phyloP scores from a whole-genome alignment of 2,888 invertebrate genomes.

The Phania funesta region DNA sequence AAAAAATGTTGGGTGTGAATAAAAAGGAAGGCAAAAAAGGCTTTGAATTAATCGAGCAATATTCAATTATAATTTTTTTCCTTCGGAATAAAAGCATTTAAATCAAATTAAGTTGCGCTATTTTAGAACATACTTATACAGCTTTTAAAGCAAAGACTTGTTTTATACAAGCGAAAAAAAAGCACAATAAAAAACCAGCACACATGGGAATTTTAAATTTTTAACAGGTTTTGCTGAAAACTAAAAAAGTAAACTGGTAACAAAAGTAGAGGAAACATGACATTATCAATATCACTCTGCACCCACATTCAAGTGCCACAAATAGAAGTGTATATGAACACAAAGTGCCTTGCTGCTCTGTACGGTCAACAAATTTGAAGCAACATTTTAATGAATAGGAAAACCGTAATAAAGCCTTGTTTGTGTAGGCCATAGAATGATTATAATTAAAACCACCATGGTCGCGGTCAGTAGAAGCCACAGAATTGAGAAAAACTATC shows the following conservation, averaged over 20 bases:
- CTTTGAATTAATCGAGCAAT: too few relatives aligned
- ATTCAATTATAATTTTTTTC: too few relatives aligned
- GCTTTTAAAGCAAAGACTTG: too few relatives aligned
- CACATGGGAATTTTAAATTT: neutral
- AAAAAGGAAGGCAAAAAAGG: too few relatives aligned
- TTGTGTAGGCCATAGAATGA: neutral
- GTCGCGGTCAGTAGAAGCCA: neutral
- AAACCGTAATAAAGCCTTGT: constrained; percentile 2
- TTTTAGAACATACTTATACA: too few relatives aligned
- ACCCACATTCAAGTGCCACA: constrained; percentile 5
- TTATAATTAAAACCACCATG: constrained; percentile 15
- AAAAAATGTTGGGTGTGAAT: too few relatives aligned
- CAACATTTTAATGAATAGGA: constrained; percentile 51
- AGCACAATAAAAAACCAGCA: too few relatives aligned
- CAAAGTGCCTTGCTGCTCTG: neutral
- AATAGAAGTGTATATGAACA: neutral
- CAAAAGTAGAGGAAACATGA: neutral
- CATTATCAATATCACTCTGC: neutral
- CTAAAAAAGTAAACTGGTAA: neutral
- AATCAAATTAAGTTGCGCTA: too few relatives aligned
- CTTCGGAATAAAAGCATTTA: too few relatives aligned
- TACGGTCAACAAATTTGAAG: constrained; percentile 22
- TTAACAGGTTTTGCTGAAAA: neutral
- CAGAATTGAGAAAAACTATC: neutral
- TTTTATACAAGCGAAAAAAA: too few relatives aligned